A percentile compares a stretch with the other conserved stretches of the same genome.
These are phyloP conservation scores for Trichomycterus rosablanca DNA, from an alignment of 2,113 vertebrate genomes.

Conservation along the genomic window DNA sequence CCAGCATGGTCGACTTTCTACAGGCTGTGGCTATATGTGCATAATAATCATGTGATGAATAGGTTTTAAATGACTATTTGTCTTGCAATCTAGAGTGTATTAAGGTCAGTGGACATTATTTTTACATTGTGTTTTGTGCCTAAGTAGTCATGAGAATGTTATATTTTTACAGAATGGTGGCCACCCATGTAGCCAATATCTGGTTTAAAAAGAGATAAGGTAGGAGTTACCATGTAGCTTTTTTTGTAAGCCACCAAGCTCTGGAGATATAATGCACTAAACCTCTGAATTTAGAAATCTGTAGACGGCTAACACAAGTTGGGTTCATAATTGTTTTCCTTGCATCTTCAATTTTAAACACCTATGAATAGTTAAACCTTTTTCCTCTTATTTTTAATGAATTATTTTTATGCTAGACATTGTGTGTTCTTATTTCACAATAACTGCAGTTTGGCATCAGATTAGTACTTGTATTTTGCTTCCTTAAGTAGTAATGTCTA, in stretches of 20 bases:
- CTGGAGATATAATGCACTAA: slow-evolving; percentile 1
- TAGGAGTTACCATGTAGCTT: slow-evolving; percentile 41
- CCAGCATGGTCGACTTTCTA: slow-evolving; percentile 35
- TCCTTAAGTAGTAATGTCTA: too few species aligned
- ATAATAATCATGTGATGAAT: slow-evolving; percentile 29
- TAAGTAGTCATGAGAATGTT: slow-evolving; percentile 8
- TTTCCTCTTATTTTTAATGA: too few species aligned
- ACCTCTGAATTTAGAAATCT: too few species aligned
- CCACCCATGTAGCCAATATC: slow-evolving; percentile 41
- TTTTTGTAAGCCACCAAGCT: slow-evolving; percentile 38
- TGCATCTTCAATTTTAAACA: too few species aligned
- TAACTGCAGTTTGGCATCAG: too few species aligned
- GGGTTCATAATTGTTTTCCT: too few species aligned
- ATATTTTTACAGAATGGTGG: slow-evolving; percentile 34
- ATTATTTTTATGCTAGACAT: too few species aligned
- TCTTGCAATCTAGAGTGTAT: slow-evolving; percentile 4
- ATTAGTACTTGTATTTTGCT: too few species aligned
- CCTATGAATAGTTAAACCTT: too few species aligned
- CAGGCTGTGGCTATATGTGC: neutral
- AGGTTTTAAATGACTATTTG: too few species aligned
- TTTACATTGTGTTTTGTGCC: slow-evolving; percentile 10
- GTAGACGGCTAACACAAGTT: too few species aligned
- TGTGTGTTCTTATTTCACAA: too few species aligned
- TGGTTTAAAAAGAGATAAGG: slow-evolving; percentile 54
- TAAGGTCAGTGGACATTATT: slow-evolving; percentile 1